Conservation (phyloP, 2,888 invertebrate genomes). For the Drosophila flavopinicola region DNA sequence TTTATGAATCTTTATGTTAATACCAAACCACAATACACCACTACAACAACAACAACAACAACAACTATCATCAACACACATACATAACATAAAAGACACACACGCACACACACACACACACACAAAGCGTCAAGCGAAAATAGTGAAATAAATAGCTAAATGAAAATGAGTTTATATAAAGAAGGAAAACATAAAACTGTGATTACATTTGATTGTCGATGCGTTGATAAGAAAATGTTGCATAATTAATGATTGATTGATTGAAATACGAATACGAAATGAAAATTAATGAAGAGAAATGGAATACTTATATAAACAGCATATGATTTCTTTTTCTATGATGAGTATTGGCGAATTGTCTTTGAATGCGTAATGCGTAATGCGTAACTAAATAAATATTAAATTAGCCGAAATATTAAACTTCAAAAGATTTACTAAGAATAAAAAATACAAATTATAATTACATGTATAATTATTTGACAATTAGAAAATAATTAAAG, state of each 20-base stretch:
- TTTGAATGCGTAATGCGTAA: slow-evolving; percentile 42
- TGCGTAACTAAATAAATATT: slow-evolving; percentile 70
- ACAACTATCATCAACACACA: slow-evolving; percentile 31
- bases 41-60: slow-evolving; percentile 42
- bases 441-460: slow-evolving; percentile 51
- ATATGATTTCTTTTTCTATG: slow-evolving; percentile 63
- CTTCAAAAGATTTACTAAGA: slow-evolving; percentile 69
- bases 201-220: slow-evolving; percentile 78
- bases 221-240: slow-evolving; percentile 69
- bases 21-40: slow-evolving; percentile 35
- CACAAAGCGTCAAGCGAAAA: slow-evolving; percentile 48
- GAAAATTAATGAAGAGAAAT: slow-evolving; percentile 32
- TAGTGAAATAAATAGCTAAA: slow-evolving; percentile 76
- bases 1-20: slow-evolving; percentile 37
- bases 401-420: slow-evolving; percentile 76
- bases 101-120: slow-evolving; percentile 21
- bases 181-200: slow-evolving; percentile 79
- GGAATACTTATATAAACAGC: slow-evolving; percentile 39
- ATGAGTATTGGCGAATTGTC: slow-evolving; percentile 44
- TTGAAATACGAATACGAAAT: slow-evolving; percentile 50
- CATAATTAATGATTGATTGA: slow-evolving; percentile 56
- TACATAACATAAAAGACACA: slow-evolving; percentile 14
- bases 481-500: slow-evolving; percentile 51
- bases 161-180: slow-evolving; percentile 75
- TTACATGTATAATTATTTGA: slow-evolving; percentile 60